Percentiles rank a stretch among this genome's conserved stretches.
Conservation (phyloP, 2,888 invertebrate genomes). For the Chydorus sphaericus region DNA sequence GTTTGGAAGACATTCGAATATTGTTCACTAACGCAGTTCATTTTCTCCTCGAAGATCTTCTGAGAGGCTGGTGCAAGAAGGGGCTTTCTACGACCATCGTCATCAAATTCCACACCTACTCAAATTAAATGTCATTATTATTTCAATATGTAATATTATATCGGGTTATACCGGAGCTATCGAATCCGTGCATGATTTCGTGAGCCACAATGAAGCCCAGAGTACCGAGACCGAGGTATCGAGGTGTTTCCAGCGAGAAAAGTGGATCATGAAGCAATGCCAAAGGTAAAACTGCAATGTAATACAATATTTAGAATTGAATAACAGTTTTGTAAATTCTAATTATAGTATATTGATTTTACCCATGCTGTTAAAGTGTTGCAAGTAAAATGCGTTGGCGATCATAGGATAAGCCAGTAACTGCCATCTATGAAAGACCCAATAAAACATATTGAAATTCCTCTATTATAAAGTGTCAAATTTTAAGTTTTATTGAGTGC, state of each 20-base stretch:
- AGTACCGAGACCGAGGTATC: constrained; percentile 34
- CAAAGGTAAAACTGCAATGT: constrained; percentile 32
- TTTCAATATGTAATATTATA: not conserved
- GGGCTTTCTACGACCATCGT: constrained; percentile 27
- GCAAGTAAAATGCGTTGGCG: constrained; percentile 36
- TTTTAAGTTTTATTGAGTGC: not conserved
- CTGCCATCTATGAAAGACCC: constrained; percentile 28
- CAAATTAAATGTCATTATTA: constrained; percentile 10
- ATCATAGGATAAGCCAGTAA: constrained; percentile 31
- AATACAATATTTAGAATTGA: not conserved
- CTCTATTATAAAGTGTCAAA: constrained; percentile 8
- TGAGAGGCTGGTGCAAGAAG: constrained; percentile 32
- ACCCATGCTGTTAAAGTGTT: constrained; percentile 37
- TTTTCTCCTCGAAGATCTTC: constrained; percentile 30
- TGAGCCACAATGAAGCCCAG: constrained; percentile 36
- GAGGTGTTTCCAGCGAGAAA: constrained; percentile 33
- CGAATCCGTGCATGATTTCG: constrained; percentile 37
- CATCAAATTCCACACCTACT: constrained; percentile 26
- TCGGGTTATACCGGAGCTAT: constrained; percentile 23
- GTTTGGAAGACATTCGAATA: constrained; percentile 32
- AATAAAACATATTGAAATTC: constrained; percentile 5
- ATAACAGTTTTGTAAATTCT: not conserved
- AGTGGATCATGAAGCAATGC: constrained; percentile 37
- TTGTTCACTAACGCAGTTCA: constrained; percentile 34
- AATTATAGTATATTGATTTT: constrained; percentile 16